Evolutionary conservation across 2,888 invertebrate species (phyloP).

Genomic region (Venustoraphidia nigricollis): DNA sequence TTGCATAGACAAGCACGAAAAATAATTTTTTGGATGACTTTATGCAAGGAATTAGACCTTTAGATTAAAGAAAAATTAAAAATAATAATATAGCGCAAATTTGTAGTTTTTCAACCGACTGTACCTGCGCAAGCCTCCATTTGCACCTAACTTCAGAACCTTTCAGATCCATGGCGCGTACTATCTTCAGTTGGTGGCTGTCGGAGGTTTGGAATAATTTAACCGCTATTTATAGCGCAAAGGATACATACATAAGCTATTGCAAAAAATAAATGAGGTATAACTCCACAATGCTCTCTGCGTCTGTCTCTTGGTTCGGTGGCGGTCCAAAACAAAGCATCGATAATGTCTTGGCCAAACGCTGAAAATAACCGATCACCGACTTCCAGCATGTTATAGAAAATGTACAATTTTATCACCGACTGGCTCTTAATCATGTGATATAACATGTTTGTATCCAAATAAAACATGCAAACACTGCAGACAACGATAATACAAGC

Average conservation of each 20-base stretch:
- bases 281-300: conserved; percentile 68
- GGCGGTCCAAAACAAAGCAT: conserved; percentile 97
- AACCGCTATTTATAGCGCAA: conserved; percentile 21
- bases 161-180: too few relatives aligned
- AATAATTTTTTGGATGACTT: too few relatives aligned
- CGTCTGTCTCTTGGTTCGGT: conserved; percentile 81
- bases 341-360: conserved; percentile 95
- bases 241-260: conserved; percentile 91
- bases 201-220: too few relatives aligned
- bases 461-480: conserved; percentile 71
- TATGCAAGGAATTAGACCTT: too few relatives aligned
- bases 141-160: too few relatives aligned
- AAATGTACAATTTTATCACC: conserved; percentile 97
- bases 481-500: conserved; percentile 74
- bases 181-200: too few relatives aligned
- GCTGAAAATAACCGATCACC: conserved; percentile 91
- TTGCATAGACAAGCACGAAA: too few relatives aligned
- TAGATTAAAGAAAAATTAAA: too few relatives aligned
- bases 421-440: conserved; percentile 95
- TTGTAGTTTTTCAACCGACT: too few relatives aligned
- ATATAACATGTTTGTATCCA: conserved; percentile 97
- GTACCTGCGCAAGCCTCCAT: too few relatives aligned
- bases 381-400: conserved; percentile 98
- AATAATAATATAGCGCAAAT: too few relatives aligned
- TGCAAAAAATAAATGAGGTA: conserved; percentile 85